A percentile compares a stretch with the other conserved stretches of the same genome.
These are phyloP conservation scores for Leptoteleia sp. DNA, from an alignment of 1,140 invertebrate species.

Conservation along the genomic window DNA sequence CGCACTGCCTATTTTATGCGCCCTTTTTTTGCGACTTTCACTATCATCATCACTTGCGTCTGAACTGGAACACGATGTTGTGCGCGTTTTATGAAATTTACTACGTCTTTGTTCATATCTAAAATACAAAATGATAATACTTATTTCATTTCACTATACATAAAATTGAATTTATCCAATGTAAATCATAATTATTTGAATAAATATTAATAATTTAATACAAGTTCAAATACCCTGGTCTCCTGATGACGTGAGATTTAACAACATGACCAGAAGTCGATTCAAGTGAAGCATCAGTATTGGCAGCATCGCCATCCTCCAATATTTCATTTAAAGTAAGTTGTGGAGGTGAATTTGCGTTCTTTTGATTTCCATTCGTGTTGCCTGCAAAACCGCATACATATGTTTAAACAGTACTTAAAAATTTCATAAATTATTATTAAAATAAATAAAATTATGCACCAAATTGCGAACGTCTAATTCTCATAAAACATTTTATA, in stretches of 20 bases:
- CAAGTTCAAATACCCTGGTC: slow-evolving; percentile 63
- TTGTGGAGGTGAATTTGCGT: slow-evolving; percentile 76
- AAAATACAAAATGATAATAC: too few species aligned
- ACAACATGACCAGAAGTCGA: slow-evolving; percentile 51
- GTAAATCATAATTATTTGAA: too few species aligned
- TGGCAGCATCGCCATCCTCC: slow-evolving; percentile 83
- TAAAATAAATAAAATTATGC: too few species aligned
- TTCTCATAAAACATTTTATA: too few species aligned
- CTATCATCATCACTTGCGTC: slow-evolving; percentile 95
- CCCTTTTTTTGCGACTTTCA: slow-evolving; percentile 89
- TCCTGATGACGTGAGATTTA: slow-evolving; percentile 73
- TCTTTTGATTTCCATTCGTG: slow-evolving; percentile 65
- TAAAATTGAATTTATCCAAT: neutral
- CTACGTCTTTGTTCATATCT: slow-evolving; percentile 85
- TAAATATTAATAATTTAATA: too few species aligned
- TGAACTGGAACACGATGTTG: slow-evolving; percentile 93
- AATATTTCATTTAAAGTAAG: slow-evolving; percentile 87
- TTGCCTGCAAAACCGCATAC: slow-evolving; percentile 47
- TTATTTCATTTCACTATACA: too few species aligned
- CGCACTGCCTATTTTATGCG: slow-evolving; percentile 85
- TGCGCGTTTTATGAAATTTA: slow-evolving; percentile 89
- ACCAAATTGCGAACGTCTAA: too few species aligned
- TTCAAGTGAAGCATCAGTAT: slow-evolving; percentile 48
- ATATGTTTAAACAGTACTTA: neutral
- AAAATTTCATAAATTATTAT: too few species aligned